A percentile compares a stretch with the other conserved stretches of the same genome.
These are phyloP conservation scores for Acanthaster planci DNA, from an alignment of 35 echinoderm and acorn worm species.

Conservation along the genomic window DNA sequence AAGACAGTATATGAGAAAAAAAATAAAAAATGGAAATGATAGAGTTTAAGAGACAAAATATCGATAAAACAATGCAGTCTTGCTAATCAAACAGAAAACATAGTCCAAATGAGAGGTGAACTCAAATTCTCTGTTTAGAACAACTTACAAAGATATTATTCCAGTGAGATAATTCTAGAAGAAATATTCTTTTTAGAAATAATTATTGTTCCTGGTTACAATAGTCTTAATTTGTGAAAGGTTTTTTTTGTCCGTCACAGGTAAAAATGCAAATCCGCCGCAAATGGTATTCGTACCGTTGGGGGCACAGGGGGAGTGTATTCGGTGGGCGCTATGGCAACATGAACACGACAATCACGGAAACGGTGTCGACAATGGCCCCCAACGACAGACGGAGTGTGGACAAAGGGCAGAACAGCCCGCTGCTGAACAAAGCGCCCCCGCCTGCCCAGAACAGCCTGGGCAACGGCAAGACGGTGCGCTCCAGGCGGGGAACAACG, in stretches of 20 bases:
- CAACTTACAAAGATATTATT: too few relatives aligned
- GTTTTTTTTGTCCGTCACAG: neutral
- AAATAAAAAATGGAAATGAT: neutral
- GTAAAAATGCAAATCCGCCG: constrained; percentile 68
- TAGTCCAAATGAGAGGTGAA: too few relatives aligned
- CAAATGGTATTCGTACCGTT: constrained; percentile 59
- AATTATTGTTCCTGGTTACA: too few relatives aligned
- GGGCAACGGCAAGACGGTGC: constrained; percentile 35
- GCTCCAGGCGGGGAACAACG: neutral
- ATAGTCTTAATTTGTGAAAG: neutral
- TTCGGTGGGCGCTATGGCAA: constrained; percentile 54
- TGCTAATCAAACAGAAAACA: too few relatives aligned
- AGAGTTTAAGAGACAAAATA: too few relatives aligned
- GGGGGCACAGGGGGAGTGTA: constrained; percentile 51
- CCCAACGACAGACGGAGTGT: constrained; percentile 32
- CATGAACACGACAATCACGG: constrained; percentile 61
- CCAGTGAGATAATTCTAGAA: neutral
- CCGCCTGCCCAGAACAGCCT: constrained; percentile 1
- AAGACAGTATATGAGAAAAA: neutral
- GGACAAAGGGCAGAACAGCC: constrained; percentile 37
- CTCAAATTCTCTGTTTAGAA: too few relatives aligned
- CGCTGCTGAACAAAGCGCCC: constrained; percentile 48
- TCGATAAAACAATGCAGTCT: too few relatives aligned
- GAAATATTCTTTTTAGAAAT: too few relatives aligned
- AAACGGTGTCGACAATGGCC: constrained; percentile 38